Conservation (phyloP, 1,140 invertebrate genomes). For the Melitaea cinxia region DNA sequence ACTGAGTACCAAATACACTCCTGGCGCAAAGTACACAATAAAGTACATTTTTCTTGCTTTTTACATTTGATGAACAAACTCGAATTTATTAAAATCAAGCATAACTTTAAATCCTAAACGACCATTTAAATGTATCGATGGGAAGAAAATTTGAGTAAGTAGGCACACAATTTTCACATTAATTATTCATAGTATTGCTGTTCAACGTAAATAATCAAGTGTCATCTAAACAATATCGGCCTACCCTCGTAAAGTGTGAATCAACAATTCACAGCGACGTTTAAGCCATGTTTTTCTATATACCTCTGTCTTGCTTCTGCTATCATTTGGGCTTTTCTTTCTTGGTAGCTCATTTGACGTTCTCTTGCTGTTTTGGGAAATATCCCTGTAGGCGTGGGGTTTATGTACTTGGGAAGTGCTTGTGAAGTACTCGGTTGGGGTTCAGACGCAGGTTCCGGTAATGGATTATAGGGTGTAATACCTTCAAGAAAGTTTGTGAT, state of each 20-base stretch:
- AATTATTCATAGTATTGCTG: not conserved
- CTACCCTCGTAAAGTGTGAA: conserved; percentile 25
- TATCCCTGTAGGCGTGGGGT: conserved; percentile 72
- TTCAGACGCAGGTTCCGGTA: conserved; percentile 59
- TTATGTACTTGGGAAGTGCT: conserved; percentile 49
- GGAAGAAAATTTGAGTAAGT: not conserved
- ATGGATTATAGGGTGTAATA: conserved; percentile 85
- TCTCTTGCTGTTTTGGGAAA: conserved; percentile 86
- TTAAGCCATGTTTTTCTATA: conserved; percentile 89
- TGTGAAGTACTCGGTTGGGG: conserved; percentile 44
- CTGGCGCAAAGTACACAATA: too few relatives aligned
- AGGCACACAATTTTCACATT: conserved; percentile 6
- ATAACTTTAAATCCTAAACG: not conserved
- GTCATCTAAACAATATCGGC: not conserved
- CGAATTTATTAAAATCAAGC: not conserved
- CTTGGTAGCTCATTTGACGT: conserved; percentile 83
- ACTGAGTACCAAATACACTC: too few relatives aligned
- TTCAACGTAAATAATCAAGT: too few relatives aligned
- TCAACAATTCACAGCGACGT: conserved; percentile 55
- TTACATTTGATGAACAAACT: too few relatives aligned
- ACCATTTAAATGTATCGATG: not conserved
- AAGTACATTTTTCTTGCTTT: too few relatives aligned
- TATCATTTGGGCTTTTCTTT: conserved; percentile 90
- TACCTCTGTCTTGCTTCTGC: conserved; percentile 89
- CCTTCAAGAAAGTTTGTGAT: conserved; percentile 92